Percentiles rank a stretch among this genome's conserved stretches.
Evolutionary conservation across 2,797 vertebrate genomes (phyloP).

Genomic region (Aselliscus stoliczkanus): DNA sequence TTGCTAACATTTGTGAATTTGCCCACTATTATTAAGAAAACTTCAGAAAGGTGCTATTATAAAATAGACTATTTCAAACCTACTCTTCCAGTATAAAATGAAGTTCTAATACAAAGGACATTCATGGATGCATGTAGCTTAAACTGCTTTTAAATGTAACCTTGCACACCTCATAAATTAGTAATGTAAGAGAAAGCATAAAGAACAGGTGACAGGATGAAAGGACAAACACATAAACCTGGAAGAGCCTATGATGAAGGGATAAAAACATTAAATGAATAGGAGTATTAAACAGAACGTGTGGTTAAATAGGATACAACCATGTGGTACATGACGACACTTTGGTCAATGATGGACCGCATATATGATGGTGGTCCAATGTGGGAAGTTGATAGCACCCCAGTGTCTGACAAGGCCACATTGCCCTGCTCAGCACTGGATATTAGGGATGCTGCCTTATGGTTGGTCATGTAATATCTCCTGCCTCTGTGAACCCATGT

Average conservation of each 20-base stretch:
- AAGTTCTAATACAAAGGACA: background rate
- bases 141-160: background rate
- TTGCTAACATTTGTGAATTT: background rate
- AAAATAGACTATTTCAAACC: conserved; percentile 29
- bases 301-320: background rate
- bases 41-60: background rate
- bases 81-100: background rate
- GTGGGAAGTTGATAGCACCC: too few species aligned
- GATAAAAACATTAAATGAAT: background rate
- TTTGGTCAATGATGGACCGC: background rate
- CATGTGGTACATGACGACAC: background rate
- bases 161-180: background rate
- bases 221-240: background rate
- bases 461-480: too few species aligned
- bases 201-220: background rate
- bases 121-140: background rate
- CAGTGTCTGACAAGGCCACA: too few species aligned
- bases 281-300: background rate
- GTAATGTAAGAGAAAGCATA: background rate
- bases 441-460: too few species aligned
- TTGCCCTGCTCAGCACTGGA: too few species aligned
- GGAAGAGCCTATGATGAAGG: background rate
- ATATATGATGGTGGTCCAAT: background rate
- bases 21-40: background rate
- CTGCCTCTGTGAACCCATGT: too few species aligned